Percentiles rank a stretch among this genome's conserved stretches.
Conservation (phyloP, 2,888 invertebrate genomes). For the Perizoma flavofasciatum region DNA sequence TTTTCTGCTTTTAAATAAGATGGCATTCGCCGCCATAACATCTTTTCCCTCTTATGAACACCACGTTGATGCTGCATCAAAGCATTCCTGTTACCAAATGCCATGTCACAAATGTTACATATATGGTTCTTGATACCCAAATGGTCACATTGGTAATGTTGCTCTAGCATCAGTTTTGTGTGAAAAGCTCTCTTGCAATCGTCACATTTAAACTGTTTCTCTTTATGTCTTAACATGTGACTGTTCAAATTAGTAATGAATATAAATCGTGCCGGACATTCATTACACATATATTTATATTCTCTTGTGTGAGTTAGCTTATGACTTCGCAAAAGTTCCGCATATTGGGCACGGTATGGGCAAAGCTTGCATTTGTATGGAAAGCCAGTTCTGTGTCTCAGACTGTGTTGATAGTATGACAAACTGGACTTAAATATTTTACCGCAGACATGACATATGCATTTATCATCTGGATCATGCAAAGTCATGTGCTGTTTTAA, state of each 20-base stretch:
- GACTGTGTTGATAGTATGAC: slow-evolving; percentile 42
- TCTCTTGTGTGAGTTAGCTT: slow-evolving; percentile 62
- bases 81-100: too few species aligned
- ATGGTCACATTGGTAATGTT: slow-evolving; percentile 63
- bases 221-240: slow-evolving; percentile 61
- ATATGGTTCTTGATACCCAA: slow-evolving; percentile 41
- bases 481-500: slow-evolving; percentile 61
- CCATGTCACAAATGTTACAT: too few species aligned
- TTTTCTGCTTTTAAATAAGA: too few species aligned
- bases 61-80: too few species aligned
- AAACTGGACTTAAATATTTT: slow-evolving; percentile 51
- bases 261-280: slow-evolving; percentile 62
- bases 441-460: slow-evolving; percentile 65
- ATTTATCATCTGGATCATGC: slow-evolving; percentile 61
- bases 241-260: slow-evolving; percentile 65
- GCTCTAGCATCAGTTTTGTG: slow-evolving; percentile 52
- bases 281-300: slow-evolving; percentile 64
- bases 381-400: slow-evolving; percentile 59
- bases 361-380: slow-evolving; percentile 62
- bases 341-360: slow-evolving; percentile 57
- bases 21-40: too few species aligned
- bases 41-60: too few species aligned
- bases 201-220: slow-evolving; percentile 60
- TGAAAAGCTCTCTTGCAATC: slow-evolving; percentile 61
- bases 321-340: slow-evolving; percentile 58